Conservation (phyloP, 2,888 invertebrate genomes). For the Pegoplata infirma region DNA sequence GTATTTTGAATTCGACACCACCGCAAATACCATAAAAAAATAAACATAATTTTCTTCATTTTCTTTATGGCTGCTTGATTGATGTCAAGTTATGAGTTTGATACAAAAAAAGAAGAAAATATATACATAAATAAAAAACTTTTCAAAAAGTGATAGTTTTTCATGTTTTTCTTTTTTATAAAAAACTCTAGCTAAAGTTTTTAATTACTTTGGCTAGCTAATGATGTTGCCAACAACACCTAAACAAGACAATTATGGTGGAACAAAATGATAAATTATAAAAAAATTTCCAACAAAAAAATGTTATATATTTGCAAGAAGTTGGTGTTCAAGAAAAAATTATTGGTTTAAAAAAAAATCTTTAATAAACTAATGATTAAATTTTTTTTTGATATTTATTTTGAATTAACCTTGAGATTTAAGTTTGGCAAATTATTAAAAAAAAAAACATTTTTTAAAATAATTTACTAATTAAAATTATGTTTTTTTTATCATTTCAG, state of each 20-base stretch:
- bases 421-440: background rate
- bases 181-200: slow-evolving; percentile 47
- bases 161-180: background rate
- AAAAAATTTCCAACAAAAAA: slow-evolving; percentile 26
- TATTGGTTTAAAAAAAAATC: no score
- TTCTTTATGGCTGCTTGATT: slow-evolving; percentile 1
- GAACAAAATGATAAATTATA: slow-evolving; percentile 31
- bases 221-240: slow-evolving; percentile 53
- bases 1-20: no score
- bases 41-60: background rate
- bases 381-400: background rate
- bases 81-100: slow-evolving; percentile 32
- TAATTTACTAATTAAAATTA: no score
- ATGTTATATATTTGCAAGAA: no score
- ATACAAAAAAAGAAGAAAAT: slow-evolving; percentile 24
- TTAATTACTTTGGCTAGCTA: slow-evolving; percentile 59
- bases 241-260: slow-evolving; percentile 55
- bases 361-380: background rate
- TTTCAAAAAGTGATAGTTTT: slow-evolving; percentile 21
- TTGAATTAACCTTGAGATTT: background rate
- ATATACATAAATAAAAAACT: no score
- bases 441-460: no score
- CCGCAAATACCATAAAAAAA: no score
- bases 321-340: background rate
- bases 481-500: slow-evolving; percentile 15